Percentiles rank a stretch among this genome's conserved stretches.
Conservation (phyloP, 2,113 vertebrate genomes). For the Scytalopus superciliaris region DNA sequence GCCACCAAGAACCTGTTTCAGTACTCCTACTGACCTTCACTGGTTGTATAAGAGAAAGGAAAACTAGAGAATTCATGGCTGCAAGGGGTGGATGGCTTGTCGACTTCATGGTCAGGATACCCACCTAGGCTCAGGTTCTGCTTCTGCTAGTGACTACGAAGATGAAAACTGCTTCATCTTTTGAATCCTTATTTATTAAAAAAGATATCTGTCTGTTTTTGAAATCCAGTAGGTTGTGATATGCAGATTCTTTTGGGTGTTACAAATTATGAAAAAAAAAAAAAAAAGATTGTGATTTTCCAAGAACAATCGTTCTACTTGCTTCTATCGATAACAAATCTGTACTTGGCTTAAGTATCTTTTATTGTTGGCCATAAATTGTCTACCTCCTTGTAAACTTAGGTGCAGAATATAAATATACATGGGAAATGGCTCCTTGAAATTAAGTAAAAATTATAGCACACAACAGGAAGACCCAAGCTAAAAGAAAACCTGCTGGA, state of each 20-base stretch:
- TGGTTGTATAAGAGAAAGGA: not conserved
- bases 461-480: not conserved
- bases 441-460: not conserved
- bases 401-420: not conserved
- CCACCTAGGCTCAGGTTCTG: not conserved
- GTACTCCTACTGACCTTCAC: not conserved
- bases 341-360: not conserved
- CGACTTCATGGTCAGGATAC: not conserved
- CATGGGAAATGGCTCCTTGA: not conserved
- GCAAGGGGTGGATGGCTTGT: rapidly evolving
- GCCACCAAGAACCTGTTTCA: not conserved
- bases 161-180: not conserved
- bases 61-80: not conserved
- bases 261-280: not conserved
- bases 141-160: not conserved
- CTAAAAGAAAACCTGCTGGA: not conserved
- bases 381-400: not conserved
- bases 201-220: not conserved
- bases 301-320: not conserved
- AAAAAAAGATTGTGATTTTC: not conserved
- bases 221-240: not conserved
- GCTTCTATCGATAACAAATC: not conserved
- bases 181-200: not conserved
- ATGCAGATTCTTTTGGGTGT: not conserved
- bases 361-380: slow-evolving; percentile 14